Percentiles rank a stretch among this genome's conserved stretches.
Evolutionary conservation across 2,888 invertebrate species (phyloP).

Genomic region (Noctuana brunneofusca): DNA sequence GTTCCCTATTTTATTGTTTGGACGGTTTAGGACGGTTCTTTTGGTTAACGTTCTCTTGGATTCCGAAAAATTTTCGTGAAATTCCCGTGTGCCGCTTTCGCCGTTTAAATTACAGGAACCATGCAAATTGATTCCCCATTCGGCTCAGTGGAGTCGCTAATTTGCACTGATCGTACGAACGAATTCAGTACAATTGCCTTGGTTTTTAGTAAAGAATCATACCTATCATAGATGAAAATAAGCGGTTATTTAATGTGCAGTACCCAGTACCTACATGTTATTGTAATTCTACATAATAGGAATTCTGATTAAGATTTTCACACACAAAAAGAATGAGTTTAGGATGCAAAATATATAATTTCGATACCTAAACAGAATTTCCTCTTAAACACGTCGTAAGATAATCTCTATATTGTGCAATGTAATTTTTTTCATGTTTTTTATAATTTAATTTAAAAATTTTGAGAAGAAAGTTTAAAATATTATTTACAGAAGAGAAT

Average conservation of each 20-base stretch:
- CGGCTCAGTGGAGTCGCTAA: conserved; percentile 18
- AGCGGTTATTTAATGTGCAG: background rate
- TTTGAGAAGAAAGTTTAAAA: too few relatives aligned
- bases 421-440: too few relatives aligned
- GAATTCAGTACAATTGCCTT: conserved; percentile 20
- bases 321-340: too few relatives aligned
- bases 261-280: too few relatives aligned
- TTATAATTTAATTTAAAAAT: too few relatives aligned
- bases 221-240: background rate
- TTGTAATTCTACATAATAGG: too few relatives aligned
- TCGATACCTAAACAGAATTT: too few relatives aligned
- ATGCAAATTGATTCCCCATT: conserved; percentile 24
- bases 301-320: too few relatives aligned
- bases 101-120: conserved; percentile 25
- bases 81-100: background rate
- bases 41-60: background rate
- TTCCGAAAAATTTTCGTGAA: conserved; percentile 6
- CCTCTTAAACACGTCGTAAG: too few relatives aligned
- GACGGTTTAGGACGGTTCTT: conserved; percentile 1
- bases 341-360: too few relatives aligned
- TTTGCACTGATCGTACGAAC: conserved; percentile 21
- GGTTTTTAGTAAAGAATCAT: conserved; percentile 12
- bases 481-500: too few relatives aligned
- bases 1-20: conserved; percentile 10
- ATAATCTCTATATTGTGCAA: too few relatives aligned